Evolutionary conservation across 2,797 vertebrate species (phyloP).

Genomic region (Lutjanus argentimaculatus): DNA sequence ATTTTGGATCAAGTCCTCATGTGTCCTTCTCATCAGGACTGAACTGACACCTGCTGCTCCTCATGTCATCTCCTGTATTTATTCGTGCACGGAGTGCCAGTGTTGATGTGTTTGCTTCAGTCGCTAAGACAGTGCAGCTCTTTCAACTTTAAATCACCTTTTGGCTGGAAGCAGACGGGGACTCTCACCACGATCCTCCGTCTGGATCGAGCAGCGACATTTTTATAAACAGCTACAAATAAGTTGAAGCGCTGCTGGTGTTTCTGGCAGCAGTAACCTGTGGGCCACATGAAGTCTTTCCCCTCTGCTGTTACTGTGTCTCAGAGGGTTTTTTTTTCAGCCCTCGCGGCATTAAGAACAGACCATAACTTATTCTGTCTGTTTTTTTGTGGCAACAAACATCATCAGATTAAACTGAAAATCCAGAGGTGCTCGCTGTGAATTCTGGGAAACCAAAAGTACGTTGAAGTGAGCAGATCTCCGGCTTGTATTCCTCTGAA

Average conservation of each 20-base stretch:
- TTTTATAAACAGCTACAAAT: neutral
- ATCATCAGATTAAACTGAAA: slow-evolving; percentile 2
- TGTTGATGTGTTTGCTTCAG: neutral
- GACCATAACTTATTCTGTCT: neutral
- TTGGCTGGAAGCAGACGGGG: neutral
- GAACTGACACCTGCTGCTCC: neutral
- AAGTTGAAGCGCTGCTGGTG: neutral
- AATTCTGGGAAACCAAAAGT: slow-evolving; percentile 7
- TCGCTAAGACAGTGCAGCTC: neutral
- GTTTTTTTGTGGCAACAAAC: neutral
- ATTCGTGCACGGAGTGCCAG: neutral
- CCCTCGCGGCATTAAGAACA: too few relatives aligned
- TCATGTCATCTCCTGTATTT: neutral
- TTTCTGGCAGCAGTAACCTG: neutral
- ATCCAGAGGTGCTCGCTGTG: neutral
- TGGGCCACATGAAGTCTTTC: too few relatives aligned
- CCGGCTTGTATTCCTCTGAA: neutral
- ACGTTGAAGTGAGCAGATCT: neutral
- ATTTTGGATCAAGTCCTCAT: too few relatives aligned
- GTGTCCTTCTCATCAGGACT: neutral
- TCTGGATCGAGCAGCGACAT: neutral
- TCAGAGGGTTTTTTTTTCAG: neutral
- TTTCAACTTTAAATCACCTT: neutral
- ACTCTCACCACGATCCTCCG: neutral
- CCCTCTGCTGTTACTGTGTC: neutral